phyloP scores from a whole-genome alignment of 37 sponge, comb jelly and placozoan species.

The Trichoplax adhaerens region DNA sequence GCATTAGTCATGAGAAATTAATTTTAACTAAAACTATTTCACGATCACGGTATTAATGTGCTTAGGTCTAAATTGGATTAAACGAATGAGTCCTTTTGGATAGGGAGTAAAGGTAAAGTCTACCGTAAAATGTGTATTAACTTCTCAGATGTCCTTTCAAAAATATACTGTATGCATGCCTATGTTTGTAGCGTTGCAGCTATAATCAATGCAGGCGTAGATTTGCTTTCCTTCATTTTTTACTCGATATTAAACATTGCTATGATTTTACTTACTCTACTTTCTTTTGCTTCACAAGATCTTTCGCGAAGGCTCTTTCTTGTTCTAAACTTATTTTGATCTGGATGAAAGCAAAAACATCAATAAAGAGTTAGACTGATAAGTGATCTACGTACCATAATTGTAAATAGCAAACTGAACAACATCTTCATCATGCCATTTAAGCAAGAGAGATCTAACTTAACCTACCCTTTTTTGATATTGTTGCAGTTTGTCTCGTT shows the following conservation, averaged over 20 bases:
- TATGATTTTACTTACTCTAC: constrained; percentile 51
- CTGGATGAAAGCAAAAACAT: constrained; percentile 2
- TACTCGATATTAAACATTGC: neutral
- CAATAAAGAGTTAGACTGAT: neutral
- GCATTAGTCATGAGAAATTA: too few species aligned
- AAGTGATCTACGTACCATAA: too few species aligned
- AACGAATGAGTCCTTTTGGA: too few species aligned
- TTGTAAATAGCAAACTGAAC: neutral
- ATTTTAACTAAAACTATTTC: too few species aligned
- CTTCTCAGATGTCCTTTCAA: neutral
- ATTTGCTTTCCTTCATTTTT: neutral
- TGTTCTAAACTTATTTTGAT: constrained; percentile 55
- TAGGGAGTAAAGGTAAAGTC: too few species aligned
- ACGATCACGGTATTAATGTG: too few species aligned
- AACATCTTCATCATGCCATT: neutral
- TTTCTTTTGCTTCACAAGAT: constrained; percentile 73
- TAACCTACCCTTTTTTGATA: constrained; percentile 79
- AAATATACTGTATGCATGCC: neutral
- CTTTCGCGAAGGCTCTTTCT: constrained; percentile 71
- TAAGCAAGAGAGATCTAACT: neutral
- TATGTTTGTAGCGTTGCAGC: neutral
- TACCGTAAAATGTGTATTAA: too few species aligned
- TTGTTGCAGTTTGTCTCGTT: constrained; percentile 71
- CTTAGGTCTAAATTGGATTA: too few species aligned
- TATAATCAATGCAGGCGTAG: neutral